Base-by-base conservation (phyloP, 2,113 vertebrate species). In the Sceloporus tristichus region DNA sequence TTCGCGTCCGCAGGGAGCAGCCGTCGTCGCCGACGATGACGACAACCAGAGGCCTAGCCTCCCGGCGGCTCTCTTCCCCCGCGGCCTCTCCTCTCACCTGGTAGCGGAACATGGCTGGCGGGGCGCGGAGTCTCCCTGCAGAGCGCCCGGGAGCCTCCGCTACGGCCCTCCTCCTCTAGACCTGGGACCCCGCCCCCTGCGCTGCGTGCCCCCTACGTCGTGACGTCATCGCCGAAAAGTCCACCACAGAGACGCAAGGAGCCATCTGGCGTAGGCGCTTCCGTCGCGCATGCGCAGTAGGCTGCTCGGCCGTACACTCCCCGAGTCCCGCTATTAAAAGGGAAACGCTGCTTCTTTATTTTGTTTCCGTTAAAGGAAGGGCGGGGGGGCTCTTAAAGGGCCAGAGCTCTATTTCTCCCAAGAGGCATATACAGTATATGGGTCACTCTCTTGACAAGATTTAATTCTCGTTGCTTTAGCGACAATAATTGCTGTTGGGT, bases 71-170 rank as follows among this genome's bases (percentile, higher is more conserved):
- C 48, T 5, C 7, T 14, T 14, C 11, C 13, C 59, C 59, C 59
- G 59, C 14, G 42, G 90, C 86, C 9, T 59, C 38, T 42, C 71
- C 93, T 95, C 91, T 95, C 91, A 96, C 95, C 96, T 95, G 95
- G 89, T 95, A 95, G 95, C 96, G 95, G 94, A 96, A 96, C 95
- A 96, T 96, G 93, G 92, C 92, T 79, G 88, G 93, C 93, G 89
- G 88, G 91, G 93, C 94, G 93, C 91, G 91, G 85, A 92, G 81
- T 83, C 88, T 81, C 88, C 92, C 65, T 29, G 40, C 76, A 10
- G 92, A 74, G 9, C 76, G 68, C 40, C 74, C 73, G 79, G 78
- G 71, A 66, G 78, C 71, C 71, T 76, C 84, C 87, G 87, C 81
- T 42, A 82, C 75, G 48, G 79, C 82, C 82, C 75, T 79, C 7